Conservation (phyloP, 2,888 invertebrate genomes). For the Polyommatus iphigenia region DNA sequence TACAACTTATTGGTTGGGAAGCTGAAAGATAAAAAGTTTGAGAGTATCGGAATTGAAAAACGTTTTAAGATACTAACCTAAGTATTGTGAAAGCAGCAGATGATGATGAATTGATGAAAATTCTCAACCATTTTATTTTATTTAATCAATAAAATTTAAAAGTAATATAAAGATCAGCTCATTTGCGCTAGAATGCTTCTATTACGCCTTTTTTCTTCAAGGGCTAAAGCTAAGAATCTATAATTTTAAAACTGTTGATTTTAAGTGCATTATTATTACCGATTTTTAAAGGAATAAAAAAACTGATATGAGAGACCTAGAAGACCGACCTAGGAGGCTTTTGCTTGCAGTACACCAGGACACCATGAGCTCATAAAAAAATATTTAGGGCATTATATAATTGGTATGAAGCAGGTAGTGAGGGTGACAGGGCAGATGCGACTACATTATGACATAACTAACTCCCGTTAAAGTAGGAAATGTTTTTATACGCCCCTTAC, state of each 20-base stretch:
- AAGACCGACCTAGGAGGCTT: too few relatives aligned
- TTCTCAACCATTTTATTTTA: too few relatives aligned
- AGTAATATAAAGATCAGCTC: too few relatives aligned
- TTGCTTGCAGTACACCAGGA: too few relatives aligned
- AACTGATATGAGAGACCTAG: too few relatives aligned
- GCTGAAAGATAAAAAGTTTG: slow-evolving; percentile 2
- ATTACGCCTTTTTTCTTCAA: too few relatives aligned
- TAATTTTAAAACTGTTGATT: too few relatives aligned
- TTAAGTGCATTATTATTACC: too few relatives aligned
- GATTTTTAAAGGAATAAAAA: too few relatives aligned
- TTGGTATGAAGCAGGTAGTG: slow-evolving; percentile 50
- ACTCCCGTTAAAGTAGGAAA: slow-evolving; percentile 77
- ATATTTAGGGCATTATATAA: background rate
- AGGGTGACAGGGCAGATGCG: slow-evolving; percentile 70
- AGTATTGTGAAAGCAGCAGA: background rate
- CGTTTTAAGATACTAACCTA: background rate
- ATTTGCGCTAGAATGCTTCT: too few relatives aligned
- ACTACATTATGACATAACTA: slow-evolving; percentile 74
- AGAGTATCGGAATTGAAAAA: background rate
- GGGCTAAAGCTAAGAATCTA: too few relatives aligned
- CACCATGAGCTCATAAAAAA: background rate
- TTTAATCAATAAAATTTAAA: too few relatives aligned
- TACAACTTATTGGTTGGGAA: slow-evolving; percentile 15
- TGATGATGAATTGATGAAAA: background rate
- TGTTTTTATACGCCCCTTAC: slow-evolving; percentile 66